Percentiles rank a stretch among this genome's conserved stretches.
Conservation (phyloP, 2,797 vertebrate species). For the Botia almorhae region DNA sequence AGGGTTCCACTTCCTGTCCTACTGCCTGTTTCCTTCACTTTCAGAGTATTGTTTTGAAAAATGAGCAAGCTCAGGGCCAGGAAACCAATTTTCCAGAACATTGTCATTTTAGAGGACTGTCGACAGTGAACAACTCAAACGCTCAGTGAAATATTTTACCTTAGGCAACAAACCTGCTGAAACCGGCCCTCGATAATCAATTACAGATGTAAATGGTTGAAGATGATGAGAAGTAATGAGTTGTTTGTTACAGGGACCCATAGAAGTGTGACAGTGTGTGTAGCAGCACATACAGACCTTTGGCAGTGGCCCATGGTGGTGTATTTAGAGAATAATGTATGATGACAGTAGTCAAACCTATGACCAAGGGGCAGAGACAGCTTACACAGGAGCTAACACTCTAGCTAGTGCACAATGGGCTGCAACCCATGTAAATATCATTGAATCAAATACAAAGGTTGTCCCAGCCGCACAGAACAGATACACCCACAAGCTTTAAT, state of each 20-base stretch:
- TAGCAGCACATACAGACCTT: slow-evolving; percentile 23
- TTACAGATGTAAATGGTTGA: slow-evolving; percentile 18
- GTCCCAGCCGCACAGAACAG: not conserved
- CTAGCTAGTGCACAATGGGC: not conserved
- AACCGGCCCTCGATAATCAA: not conserved
- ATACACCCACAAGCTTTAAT: slow-evolving; percentile 9
- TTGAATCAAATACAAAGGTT: not conserved
- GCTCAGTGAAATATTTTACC: not conserved
- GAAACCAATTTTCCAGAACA: slow-evolving; percentile 48
- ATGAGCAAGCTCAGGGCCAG: not conserved
- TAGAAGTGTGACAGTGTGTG: slow-evolving; percentile 32
- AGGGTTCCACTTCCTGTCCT: slow-evolving; percentile 30
- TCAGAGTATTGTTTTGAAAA: slow-evolving; percentile 36
- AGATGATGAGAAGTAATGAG: slow-evolving; percentile 34
- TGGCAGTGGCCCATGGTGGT: slow-evolving; percentile 42
- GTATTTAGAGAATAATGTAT: slow-evolving; percentile 42
- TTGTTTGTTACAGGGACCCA: slow-evolving; percentile 8
- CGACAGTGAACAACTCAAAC: slow-evolving; percentile 9
- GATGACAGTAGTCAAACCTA: slow-evolving; percentile 56
- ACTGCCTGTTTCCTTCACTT: slow-evolving; percentile 9
- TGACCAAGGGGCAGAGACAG: slow-evolving; percentile 46
- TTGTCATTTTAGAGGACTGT: slow-evolving; percentile 6
- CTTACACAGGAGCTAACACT: slow-evolving; percentile 23
- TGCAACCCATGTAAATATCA: slow-evolving; percentile 8
- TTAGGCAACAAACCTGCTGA: slow-evolving; percentile 5